Conservation (phyloP, 30 jellyfish, hydroid and myxozoan genomes). For the Cassiopea xamachana region DNA sequence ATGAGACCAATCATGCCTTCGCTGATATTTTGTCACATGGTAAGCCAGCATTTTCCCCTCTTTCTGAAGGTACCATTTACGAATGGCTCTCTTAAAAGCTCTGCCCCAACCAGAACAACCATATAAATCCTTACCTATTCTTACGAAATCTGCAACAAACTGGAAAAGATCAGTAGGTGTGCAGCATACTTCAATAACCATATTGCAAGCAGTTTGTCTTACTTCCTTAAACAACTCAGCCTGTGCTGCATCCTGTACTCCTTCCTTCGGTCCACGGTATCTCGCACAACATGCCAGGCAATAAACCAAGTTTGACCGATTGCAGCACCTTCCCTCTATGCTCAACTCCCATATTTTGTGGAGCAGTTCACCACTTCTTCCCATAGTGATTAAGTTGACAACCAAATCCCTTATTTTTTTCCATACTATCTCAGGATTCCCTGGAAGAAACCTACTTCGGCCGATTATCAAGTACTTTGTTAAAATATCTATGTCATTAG, state of each 20-base stretch:
- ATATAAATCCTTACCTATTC: constrained; percentile 1
- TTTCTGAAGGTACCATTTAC: constrained; percentile 48
- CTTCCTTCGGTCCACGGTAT: constrained; percentile 2
- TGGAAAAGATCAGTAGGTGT: constrained; percentile 68
- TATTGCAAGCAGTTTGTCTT: constrained; percentile 46
- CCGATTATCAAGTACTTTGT: no score
- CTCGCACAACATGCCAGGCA: constrained; percentile 55
- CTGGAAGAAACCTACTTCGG: no score
- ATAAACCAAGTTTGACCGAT: constrained; percentile 37
- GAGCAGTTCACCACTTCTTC: no score
- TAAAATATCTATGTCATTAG: no score
- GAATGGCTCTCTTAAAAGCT: constrained; percentile 54
- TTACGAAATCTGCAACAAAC: constrained; percentile 48
- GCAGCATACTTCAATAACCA: constrained; percentile 33
- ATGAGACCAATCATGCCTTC: constrained; percentile 71
- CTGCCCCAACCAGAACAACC: constrained; percentile 72
- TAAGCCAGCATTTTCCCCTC: constrained; percentile 36
- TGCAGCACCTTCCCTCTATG: constrained; percentile 59
- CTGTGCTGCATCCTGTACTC: neutral
- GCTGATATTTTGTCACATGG: constrained; percentile 61
- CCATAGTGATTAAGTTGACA: no score
- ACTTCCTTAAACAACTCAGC: no score
- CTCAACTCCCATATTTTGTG: no score
- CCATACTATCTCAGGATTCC: no score
- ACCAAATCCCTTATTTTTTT: no score